Base-by-base conservation (phyloP, 2,113 vertebrate genomes). In the Myrmecobius fasciatus region DNA sequence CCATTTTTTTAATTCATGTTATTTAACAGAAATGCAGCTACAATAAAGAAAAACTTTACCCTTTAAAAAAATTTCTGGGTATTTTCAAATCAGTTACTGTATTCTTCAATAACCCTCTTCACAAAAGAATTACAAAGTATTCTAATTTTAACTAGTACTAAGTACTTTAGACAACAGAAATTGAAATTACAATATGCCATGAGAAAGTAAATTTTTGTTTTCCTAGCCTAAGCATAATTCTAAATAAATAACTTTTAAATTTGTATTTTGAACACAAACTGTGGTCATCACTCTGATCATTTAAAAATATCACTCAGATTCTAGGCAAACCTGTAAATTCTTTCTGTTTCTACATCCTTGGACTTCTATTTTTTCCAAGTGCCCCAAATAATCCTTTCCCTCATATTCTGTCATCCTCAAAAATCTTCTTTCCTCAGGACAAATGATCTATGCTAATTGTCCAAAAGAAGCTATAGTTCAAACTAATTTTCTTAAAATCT, bases 211-310 rank as follows among this genome's bases (percentile, higher is more conserved):
- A 24, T 20, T 53, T 46, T 8, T 31, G 49, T 89, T 47, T 36
- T 67, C 25, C 8, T 51, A 54, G 26, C 0, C 0, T n/a, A 52
- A 24, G 89, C 28, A 4, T 3, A 25, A 89, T 3, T 43, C 26
- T 26, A 49, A 91, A 10, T 20, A 26, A 83, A 36, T 67, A 67
- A 67, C 60, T 67, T 67, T 36, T 17, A 12, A 31, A 36, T 67
- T 36, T 17, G 31, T 12, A 36, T 67, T 36, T 12, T 14, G 31
- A 31, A 10, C 11, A 67, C 31, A 67, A 67, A 67, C 11, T 67
- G 9, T 56, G 25, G 25, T 56, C 54, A 26, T 56, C 2, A 8
- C 24, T 26, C 25, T 56, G 54, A 11, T 56, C 54, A 56, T 56
- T 56, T 56, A 9, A 56, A 56, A 56, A 56, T 56, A 54, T 25